phyloP scores from a whole-genome alignment of 1,140 invertebrate genomes.

The Zaprionus lachaisei region DNA sequence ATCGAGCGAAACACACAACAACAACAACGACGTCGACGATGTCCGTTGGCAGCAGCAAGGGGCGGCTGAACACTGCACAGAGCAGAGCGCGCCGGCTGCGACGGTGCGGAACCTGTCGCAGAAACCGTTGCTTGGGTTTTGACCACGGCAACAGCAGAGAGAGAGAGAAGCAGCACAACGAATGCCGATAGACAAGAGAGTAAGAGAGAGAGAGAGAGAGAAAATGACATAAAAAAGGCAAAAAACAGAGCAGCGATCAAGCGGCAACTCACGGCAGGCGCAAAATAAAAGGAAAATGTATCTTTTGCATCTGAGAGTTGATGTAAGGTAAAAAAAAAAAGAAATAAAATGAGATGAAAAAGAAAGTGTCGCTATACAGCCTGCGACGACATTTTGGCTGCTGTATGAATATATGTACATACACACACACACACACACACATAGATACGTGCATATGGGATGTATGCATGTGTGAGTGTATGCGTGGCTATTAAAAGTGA shows the following conservation, averaged over 20 bases:
- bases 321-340: slow-evolving; percentile 27
- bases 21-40: slow-evolving; percentile 24
- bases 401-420: slow-evolving; percentile 17
- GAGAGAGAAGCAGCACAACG: slow-evolving; percentile 31
- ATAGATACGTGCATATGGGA: background rate
- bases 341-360: slow-evolving; percentile 65
- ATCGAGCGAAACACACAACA: slow-evolving; percentile 40
- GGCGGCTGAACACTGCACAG: slow-evolving; percentile 9
- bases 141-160: slow-evolving; percentile 52
- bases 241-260: slow-evolving; percentile 51
- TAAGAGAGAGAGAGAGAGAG: slow-evolving; percentile 37
- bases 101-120: slow-evolving; percentile 58
- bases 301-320: slow-evolving; percentile 49
- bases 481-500: slow-evolving; percentile 69
- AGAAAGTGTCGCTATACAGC: slow-evolving; percentile 68
- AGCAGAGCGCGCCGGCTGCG: slow-evolving; percentile 34
- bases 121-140: slow-evolving; percentile 56
- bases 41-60: slow-evolving; percentile 15
- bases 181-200: slow-evolving; percentile 42
- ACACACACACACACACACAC: background rate
- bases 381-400: slow-evolving; percentile 37
- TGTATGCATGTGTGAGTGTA: slow-evolving; percentile 27
- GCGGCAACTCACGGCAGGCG: slow-evolving; percentile 39
- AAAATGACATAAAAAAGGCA: slow-evolving; percentile 51
- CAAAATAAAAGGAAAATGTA: slow-evolving; percentile 50